Percentiles rank a stretch among this genome's conserved stretches.
Evolutionary conservation across 23 tunicate species (phyloP).

Genomic region (Halocynthia roretzi): DNA sequence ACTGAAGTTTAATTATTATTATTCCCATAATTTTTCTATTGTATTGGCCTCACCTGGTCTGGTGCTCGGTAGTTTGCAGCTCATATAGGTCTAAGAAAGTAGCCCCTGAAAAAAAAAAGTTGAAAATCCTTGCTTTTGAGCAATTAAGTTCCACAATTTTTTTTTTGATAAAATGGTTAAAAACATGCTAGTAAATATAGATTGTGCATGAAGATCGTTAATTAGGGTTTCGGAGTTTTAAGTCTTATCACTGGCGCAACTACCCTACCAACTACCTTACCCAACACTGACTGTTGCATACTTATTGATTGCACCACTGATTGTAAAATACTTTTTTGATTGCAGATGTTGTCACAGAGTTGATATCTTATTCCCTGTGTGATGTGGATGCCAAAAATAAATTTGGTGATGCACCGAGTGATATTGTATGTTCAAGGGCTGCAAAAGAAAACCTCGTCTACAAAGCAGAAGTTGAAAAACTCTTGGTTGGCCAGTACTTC

Average conservation of each 20-base stretch:
- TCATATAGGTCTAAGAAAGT: no score
- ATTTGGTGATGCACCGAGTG: constrained; percentile 30
- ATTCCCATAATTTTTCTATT: no score
- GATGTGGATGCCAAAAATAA: constrained; percentile 35
- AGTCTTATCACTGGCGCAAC: not conserved
- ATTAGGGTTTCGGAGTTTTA: not conserved
- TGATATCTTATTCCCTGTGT: constrained; percentile 36
- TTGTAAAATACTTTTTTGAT: not conserved
- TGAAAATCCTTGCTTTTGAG: no score
- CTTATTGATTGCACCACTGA: not conserved
- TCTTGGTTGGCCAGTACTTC: constrained; percentile 50
- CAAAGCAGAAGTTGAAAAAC: constrained; percentile 24
- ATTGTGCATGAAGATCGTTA: no score
- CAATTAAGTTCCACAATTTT: no score
- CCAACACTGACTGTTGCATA: not conserved
- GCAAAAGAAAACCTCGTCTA: not conserved
- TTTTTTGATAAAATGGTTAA: no score
- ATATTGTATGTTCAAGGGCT: constrained; percentile 41
- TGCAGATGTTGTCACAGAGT: constrained; percentile 54
- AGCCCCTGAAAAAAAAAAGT: no score
- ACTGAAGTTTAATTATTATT: no score
- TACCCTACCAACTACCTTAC: not conserved
- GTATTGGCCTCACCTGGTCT: no score
- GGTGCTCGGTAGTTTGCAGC: no score
- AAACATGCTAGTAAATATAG: no score